These are phyloP conservation scores for Tipula confusa DNA, from an alignment of 2,888 invertebrate genomes.

Conservation along the genomic window DNA sequence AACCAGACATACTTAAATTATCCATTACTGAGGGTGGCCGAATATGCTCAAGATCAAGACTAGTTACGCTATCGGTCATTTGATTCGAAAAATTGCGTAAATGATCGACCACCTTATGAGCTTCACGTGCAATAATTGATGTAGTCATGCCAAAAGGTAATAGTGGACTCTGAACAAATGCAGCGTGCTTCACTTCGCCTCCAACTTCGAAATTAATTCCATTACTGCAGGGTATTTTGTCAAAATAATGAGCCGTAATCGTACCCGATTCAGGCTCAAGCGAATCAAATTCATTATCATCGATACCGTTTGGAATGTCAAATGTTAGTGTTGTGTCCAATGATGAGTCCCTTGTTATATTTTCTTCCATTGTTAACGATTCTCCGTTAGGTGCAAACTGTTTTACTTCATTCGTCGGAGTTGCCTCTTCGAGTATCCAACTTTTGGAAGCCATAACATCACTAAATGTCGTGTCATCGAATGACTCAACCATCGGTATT, in stretches of 20 bases:
- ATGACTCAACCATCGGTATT: slow-evolving; percentile 65
- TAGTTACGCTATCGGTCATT: slow-evolving; percentile 59
- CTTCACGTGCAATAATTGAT: slow-evolving; percentile 69
- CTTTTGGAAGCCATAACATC: slow-evolving; percentile 33
- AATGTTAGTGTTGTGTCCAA: slow-evolving; percentile 31
- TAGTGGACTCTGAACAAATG: slow-evolving; percentile 31
- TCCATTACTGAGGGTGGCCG: slow-evolving; percentile 76
- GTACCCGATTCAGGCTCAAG: slow-evolving; percentile 44
- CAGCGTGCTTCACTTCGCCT: slow-evolving; percentile 43
- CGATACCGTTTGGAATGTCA: slow-evolving; percentile 35
- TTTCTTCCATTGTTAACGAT: background rate
- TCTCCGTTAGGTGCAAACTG: background rate
- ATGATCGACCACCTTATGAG: slow-evolving; percentile 63
- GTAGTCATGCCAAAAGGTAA: slow-evolving; percentile 60
- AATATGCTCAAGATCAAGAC: slow-evolving; percentile 68
- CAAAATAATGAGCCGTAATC: slow-evolving; percentile 33
- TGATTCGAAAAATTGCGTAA: slow-evolving; percentile 43
- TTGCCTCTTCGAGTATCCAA: slow-evolving; percentile 41
- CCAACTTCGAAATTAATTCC: slow-evolving; percentile 44
- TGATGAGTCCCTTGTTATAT: background rate
- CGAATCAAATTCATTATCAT: slow-evolving; percentile 36
- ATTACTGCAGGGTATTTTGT: background rate
- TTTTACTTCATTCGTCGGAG: slow-evolving; percentile 43
- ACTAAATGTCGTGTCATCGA: slow-evolving; percentile 49
- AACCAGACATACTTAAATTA: slow-evolving; percentile 56